Evolutionary conservation across 2,797 vertebrate species (phyloP).

Genomic region (Adelosebastes latens): DNA sequence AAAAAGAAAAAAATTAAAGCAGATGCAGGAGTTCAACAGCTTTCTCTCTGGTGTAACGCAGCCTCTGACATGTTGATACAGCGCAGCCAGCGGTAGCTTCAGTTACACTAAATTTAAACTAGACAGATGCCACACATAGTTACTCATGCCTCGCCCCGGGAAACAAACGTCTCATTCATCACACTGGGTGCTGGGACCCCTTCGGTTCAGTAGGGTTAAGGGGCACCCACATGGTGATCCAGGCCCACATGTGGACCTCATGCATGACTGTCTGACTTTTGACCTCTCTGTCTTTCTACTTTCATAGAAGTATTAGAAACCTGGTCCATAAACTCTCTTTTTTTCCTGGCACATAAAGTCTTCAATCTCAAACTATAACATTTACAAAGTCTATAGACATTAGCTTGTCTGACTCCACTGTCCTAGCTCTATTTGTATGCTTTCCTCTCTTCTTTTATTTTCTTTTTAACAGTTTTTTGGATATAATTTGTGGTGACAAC

Average conservation of each 20-base stretch:
- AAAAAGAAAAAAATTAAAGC: conserved; percentile 44
- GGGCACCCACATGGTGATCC: conserved; percentile 64
- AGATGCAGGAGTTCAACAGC: conserved; percentile 71
- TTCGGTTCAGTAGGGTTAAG: conserved; percentile 65
- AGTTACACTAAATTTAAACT: conserved; percentile 91
- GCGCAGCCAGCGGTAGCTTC: conserved; percentile 80
- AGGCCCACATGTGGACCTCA: conserved; percentile 66
- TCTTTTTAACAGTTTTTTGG: neutral
- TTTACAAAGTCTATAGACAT: neutral
- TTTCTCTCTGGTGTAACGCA: conserved; percentile 74
- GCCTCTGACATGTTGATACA: conserved; percentile 80
- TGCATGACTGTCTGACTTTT: conserved; percentile 53
- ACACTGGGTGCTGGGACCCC: conserved; percentile 63
- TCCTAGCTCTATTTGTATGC: neutral
- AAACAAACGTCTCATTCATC: conserved; percentile 85
- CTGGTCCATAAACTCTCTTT: neutral
- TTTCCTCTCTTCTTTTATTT: neutral
- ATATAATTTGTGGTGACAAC: neutral
- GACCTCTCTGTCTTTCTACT: conserved; percentile 42
- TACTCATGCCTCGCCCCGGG: conserved; percentile 83
- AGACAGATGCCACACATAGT: conserved; percentile 88
- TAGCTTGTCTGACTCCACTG: neutral
- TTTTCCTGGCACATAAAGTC: neutral
- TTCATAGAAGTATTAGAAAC: conserved; percentile 26
- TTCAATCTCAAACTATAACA: conserved; percentile 2